Evolutionary conservation across 2,888 invertebrate genomes (phyloP).

Genomic region (Leptinotarsa peninsularis): DNA sequence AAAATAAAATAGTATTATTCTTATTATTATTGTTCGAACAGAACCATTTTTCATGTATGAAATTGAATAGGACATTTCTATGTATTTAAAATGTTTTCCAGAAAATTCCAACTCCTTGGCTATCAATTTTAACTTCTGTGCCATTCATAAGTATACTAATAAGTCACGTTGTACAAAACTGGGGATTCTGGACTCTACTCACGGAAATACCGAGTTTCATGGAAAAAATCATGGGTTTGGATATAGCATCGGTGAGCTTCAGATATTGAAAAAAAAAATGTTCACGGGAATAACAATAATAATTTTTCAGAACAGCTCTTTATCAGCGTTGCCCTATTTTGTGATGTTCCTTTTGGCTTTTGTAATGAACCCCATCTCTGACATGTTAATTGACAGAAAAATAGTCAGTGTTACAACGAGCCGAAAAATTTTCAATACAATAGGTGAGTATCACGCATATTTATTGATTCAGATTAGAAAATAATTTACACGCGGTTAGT

Average conservation of each 20-base stretch:
- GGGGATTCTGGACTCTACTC: slow-evolving; percentile 86
- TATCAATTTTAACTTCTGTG: slow-evolving; percentile 76
- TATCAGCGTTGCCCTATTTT: slow-evolving; percentile 80
- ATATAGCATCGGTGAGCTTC: slow-evolving; percentile 74
- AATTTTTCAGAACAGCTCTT: slow-evolving; percentile 72
- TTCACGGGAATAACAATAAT: neutral
- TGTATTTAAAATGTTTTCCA: slow-evolving; percentile 24
- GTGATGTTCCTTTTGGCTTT: slow-evolving; percentile 80
- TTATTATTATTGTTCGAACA: no score
- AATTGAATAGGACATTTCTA: no score
- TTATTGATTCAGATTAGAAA: no score
- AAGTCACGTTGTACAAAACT: slow-evolving; percentile 79
- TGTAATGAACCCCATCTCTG: slow-evolving; percentile 76
- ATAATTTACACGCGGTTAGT: no score
- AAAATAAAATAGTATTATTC: no score
- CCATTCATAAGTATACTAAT: slow-evolving; percentile 80
- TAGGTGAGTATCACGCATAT: slow-evolving; percentile 57
- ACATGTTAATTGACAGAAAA: slow-evolving; percentile 69
- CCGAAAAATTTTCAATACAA: slow-evolving; percentile 53
- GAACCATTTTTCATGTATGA: no score
- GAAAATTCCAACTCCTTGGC: slow-evolving; percentile 76
- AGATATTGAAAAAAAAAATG: slow-evolving; percentile 1
- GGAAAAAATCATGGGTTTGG: slow-evolving; percentile 76
- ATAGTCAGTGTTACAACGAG: slow-evolving; percentile 54
- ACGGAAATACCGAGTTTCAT: slow-evolving; percentile 87